Percentiles rank a stretch among this genome's conserved stretches.
These are phyloP conservation scores for Drosophila rhopaloa DNA, from an alignment of 1,140 invertebrate species.

Conservation along the genomic window DNA sequence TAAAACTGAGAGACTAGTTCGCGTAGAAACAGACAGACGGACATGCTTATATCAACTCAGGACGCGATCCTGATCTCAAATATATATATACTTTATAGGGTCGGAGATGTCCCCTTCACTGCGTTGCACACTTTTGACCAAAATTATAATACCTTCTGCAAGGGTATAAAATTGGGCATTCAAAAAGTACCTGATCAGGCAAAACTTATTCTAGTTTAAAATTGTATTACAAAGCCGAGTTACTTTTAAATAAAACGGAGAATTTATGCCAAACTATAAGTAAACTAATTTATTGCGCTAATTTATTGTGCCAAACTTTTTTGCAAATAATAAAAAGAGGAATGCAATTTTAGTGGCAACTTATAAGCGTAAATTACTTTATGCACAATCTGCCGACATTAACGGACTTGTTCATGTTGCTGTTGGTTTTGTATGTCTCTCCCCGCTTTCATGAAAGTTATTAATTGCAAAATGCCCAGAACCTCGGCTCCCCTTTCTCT, in stretches of 20 bases:
- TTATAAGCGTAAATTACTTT: conserved; percentile 21
- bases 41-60: too few relatives aligned
- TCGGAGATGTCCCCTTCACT: too few relatives aligned
- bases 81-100: too few relatives aligned
- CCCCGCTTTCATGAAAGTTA: conserved; percentile 51
- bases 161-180: too few relatives aligned
- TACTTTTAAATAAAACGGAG: neutral
- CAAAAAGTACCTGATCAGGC: too few relatives aligned
- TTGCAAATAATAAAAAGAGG: conserved; percentile 10
- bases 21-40: too few relatives aligned
- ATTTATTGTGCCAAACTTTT: conserved; percentile 13
- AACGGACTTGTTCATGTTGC: conserved; percentile 34
- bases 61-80: too few relatives aligned
- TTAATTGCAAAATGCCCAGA: conserved; percentile 69
- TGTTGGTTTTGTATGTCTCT: conserved; percentile 25
- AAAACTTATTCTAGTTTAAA: too few relatives aligned
- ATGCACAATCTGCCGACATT: conserved; percentile 21
- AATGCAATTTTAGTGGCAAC: conserved; percentile 11
- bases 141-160: too few relatives aligned
- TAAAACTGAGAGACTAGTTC: too few relatives aligned
- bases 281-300: neutral
- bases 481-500: neutral
- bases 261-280: neutral
- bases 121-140: too few relatives aligned
- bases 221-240: too few relatives aligned